Conservation (phyloP, 2,888 invertebrate genomes). For the Conistra vaccinii region DNA sequence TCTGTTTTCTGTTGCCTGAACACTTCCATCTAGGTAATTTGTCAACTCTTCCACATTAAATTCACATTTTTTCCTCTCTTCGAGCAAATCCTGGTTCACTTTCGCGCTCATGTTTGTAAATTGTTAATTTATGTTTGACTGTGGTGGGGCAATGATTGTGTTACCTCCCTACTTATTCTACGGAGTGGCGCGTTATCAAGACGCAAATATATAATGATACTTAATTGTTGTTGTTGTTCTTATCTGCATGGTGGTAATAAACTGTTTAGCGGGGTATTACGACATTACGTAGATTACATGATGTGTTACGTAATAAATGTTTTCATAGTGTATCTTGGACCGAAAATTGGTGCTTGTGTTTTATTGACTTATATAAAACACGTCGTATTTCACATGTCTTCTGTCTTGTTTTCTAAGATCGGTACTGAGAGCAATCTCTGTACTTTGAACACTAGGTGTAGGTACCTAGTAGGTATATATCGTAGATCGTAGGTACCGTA, state of each 20-base stretch:
- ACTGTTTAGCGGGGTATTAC: slow-evolving; percentile 9
- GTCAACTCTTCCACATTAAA: slow-evolving; percentile 94
- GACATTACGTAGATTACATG: slow-evolving; percentile 20
- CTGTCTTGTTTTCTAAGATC: neutral
- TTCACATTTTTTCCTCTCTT: slow-evolving; percentile 93
- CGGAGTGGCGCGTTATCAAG: slow-evolving; percentile 34
- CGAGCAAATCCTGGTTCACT: slow-evolving; percentile 92
- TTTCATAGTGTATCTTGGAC: slow-evolving; percentile 2
- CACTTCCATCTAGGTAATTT: slow-evolving; percentile 93
- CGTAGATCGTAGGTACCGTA: too few relatives aligned
- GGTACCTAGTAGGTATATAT: neutral
- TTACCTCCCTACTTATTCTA: neutral
- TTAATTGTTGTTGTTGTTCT: slow-evolving; percentile 37
- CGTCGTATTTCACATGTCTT: neutral
- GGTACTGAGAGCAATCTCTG: neutral
- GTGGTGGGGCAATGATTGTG: slow-evolving; percentile 35
- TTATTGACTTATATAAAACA: neutral
- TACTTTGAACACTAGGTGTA: slow-evolving; percentile 6
- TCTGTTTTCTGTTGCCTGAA: slow-evolving; percentile 92
- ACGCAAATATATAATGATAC: too few relatives aligned
- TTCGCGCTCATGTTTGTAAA: slow-evolving; percentile 58
- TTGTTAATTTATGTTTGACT: slow-evolving; percentile 14
- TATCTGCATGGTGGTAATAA: slow-evolving; percentile 24
- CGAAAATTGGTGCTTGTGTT: neutral
- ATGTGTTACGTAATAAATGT: neutral